Percentiles rank a stretch among this genome's conserved stretches.
phyloP scores from a whole-genome alignment of 2,113 vertebrate genomes.

The Andinoacara biseriatus region DNA sequence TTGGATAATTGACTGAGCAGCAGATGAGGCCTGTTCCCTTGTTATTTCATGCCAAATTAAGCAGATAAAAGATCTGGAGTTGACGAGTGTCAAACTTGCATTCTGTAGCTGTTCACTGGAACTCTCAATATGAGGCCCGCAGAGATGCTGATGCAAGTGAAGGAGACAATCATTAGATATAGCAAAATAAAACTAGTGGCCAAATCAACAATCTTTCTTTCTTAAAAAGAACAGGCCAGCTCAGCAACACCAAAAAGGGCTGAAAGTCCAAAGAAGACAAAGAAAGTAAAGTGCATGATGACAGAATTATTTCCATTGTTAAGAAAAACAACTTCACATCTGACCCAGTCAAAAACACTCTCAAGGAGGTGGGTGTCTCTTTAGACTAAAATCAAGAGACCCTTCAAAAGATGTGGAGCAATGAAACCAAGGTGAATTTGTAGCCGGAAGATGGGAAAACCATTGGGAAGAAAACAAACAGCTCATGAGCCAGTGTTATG shows the following conservation, averaged over 20 bases:
- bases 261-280: neutral
- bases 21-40: neutral
- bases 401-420: neutral
- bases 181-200: neutral
- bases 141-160: neutral
- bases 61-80: neutral
- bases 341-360: neutral
- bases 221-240: neutral
- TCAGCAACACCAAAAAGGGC: neutral
- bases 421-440: neutral
- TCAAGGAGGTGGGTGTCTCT: neutral
- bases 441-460: fast-evolving
- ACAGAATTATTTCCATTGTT: constrained; percentile 8
- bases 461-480: neutral
- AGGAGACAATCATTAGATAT: neutral
- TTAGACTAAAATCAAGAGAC: neutral
- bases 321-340: neutral
- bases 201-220: neutral
- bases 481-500: neutral
- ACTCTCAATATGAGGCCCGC: neutral
- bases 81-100: neutral
- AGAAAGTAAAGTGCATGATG: neutral
- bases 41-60: neutral
- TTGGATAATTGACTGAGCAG: neutral
- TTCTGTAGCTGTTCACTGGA: neutral